phyloP scores from a whole-genome alignment of 2,797 vertebrate genomes.

The Notoglanidium macrostoma region DNA sequence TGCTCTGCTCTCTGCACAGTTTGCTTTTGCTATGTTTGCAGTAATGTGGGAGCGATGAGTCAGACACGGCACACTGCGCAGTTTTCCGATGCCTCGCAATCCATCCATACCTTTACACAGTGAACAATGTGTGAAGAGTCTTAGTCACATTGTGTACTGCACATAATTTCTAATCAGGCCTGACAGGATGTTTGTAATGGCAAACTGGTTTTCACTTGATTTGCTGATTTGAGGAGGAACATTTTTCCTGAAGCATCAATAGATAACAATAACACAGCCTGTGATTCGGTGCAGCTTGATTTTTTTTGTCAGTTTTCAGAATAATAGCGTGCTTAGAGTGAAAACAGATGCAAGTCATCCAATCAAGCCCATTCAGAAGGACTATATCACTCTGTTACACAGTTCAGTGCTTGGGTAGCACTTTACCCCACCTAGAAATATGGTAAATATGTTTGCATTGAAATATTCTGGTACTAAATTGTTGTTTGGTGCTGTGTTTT shows the following conservation, averaged over 20 bases:
- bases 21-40: slow-evolving; percentile 54
- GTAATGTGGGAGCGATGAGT: slow-evolving; percentile 55
- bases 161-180: slow-evolving; percentile 33
- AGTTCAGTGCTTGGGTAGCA: neutral
- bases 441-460: neutral
- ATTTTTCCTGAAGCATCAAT: neutral
- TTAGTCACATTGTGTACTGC: neutral
- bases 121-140: slow-evolving; percentile 18
- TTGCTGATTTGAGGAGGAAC: neutral
- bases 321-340: neutral
- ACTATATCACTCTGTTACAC: neutral
- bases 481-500: neutral
- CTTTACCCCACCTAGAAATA: neutral
- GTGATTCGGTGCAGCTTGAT: neutral
- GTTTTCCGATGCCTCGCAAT: slow-evolving; percentile 40
- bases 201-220: slow-evolving; percentile 28
- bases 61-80: slow-evolving; percentile 49
- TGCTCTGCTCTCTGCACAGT: slow-evolving; percentile 50
- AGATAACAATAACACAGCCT: slow-evolving; percentile 27
- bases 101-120: slow-evolving; percentile 35
- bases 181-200: slow-evolving; percentile 26
- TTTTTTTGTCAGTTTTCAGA: slow-evolving; percentile 24
- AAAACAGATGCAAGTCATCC: slow-evolving; percentile 11
- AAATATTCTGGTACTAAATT: neutral
- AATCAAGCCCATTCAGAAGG: neutral